Evolutionary conservation across 2,888 invertebrate species (phyloP).

Genomic region (Patella ulyssiponensis): DNA sequence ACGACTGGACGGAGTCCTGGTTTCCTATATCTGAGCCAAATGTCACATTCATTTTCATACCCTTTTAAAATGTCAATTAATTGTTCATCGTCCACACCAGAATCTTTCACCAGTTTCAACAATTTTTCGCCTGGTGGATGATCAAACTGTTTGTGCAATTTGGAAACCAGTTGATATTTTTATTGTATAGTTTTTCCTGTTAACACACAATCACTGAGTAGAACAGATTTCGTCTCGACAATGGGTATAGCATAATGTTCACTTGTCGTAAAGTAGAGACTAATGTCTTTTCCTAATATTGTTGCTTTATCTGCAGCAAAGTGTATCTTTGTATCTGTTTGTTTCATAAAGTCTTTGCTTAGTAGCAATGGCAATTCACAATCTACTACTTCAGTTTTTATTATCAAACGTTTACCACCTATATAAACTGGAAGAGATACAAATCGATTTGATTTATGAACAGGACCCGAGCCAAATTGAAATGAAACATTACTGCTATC

Average conservation of each 20-base stretch:
- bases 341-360: neutral
- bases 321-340: neutral
- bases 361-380: slow-evolving; percentile 1
- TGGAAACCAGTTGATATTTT: no score
- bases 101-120: no score
- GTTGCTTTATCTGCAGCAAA: neutral
- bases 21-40: no score
- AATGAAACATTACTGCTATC: neutral
- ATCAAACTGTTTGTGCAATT: no score
- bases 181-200: no score
- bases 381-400: neutral
- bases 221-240: neutral
- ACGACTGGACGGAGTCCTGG: no score
- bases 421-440: neutral
- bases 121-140: no score
- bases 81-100: no score
- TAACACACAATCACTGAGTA: neutral
- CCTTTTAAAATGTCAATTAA: no score
- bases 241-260: neutral
- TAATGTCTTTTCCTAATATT: neutral
- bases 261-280: neutral
- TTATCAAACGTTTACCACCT: neutral
- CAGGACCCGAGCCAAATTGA: neutral
- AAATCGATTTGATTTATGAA: neutral
- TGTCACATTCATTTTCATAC: no score